A percentile compares a stretch with the other conserved stretches of the same genome.
These are phyloP conservation scores for Drosophila prosaltans DNA, from an alignment of 1,140 invertebrate genomes.

Conservation along the genomic window DNA sequence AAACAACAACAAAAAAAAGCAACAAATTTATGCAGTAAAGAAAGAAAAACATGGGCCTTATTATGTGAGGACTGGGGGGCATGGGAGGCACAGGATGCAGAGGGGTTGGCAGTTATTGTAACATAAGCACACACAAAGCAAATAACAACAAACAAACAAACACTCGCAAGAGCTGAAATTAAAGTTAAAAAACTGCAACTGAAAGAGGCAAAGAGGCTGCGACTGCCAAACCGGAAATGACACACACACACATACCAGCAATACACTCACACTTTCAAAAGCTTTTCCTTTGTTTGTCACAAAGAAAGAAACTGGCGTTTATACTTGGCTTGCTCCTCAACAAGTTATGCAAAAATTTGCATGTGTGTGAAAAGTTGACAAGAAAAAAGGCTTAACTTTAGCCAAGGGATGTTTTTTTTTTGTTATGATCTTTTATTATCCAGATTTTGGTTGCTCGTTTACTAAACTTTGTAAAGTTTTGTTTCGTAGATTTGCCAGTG, in stretches of 20 bases:
- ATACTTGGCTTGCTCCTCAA: conserved; percentile 7
- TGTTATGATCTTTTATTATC: neutral
- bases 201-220: neutral
- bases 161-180: neutral
- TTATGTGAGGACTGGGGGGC: neutral
- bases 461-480: neutral
- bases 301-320: neutral
- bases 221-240: conserved; percentile 1
- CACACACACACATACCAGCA: neutral
- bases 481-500: no score
- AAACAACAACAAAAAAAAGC: neutral
- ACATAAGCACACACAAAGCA: conserved; percentile 2
- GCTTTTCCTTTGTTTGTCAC: neutral
- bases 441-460: neutral
- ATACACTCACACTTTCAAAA: neutral
- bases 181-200: conserved; percentile 12
- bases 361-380: neutral
- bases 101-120: neutral
- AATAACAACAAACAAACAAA: conserved; percentile 13
- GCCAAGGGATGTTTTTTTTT: neutral
- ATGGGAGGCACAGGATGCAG: neutral
- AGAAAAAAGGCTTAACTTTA: neutral
- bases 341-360: conserved; percentile 11
- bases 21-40: conserved; percentile 5
- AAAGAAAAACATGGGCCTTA: conserved; percentile 9